Evolutionary conservation across 2,888 invertebrate genomes (phyloP).

Genomic region (Scaptomyza reducta): DNA sequence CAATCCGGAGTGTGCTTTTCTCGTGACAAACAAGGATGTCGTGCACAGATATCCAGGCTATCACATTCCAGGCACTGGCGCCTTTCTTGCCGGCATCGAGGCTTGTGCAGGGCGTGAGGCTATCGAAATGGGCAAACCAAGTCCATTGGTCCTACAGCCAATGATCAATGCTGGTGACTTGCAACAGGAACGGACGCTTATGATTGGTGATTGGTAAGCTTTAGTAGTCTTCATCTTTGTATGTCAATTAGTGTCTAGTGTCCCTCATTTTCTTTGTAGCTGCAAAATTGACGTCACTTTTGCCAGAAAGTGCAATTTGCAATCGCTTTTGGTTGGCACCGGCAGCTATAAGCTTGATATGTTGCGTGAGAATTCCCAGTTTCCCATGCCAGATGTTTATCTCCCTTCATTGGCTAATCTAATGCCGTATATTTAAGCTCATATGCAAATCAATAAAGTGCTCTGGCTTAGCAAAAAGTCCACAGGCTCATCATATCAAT

Average conservation of each 20-base stretch:
- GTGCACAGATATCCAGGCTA: conserved; percentile 90
- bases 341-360: conserved; percentile 90
- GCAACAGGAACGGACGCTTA: conserved; percentile 89
- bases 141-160: conserved; percentile 90
- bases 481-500: not conserved
- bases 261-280: conserved; percentile 84
- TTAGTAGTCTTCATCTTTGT: not conserved
- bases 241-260: conserved; percentile 8
- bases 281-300: conserved; percentile 96
- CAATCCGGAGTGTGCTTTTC: conserved; percentile 90
- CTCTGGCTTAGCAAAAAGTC: not conserved
- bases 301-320: conserved; percentile 93
- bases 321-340: conserved; percentile 93
- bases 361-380: conserved; percentile 85
- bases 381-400: conserved; percentile 89
- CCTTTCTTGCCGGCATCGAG: conserved; percentile 93
- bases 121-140: conserved; percentile 95
- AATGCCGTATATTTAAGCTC: conserved; percentile 78
- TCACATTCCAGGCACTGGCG: conserved; percentile 92
- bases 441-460: conserved; percentile 21
- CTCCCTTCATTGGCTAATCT: conserved; percentile 89
- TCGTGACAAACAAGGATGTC: conserved; percentile 97
- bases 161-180: conserved; percentile 89
- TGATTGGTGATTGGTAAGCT: conserved; percentile 84
- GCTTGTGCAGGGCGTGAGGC: conserved; percentile 91